A percentile compares a stretch with the other conserved stretches of the same genome.
Evolutionary conservation across 2,888 invertebrate species (phyloP).

Genomic region (Microctonus hyperodae): DNA sequence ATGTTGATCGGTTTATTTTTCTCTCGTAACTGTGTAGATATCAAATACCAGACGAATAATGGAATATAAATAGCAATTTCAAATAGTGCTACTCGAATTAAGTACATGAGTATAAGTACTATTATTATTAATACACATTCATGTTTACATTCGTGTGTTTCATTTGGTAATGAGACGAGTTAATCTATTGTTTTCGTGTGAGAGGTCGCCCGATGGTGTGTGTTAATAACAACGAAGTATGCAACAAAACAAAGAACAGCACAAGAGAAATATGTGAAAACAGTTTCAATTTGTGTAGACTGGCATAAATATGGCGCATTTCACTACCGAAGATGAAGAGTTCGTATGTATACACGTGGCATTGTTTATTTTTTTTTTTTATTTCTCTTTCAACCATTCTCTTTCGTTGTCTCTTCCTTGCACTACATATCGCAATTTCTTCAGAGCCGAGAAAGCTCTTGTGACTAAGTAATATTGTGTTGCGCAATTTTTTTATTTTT

Average conservation of each 20-base stretch:
- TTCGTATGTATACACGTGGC: background rate
- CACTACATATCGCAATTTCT: background rate
- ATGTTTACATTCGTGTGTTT: conserved; percentile 48
- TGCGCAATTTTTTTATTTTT: background rate
- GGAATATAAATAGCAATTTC: conserved; percentile 1
- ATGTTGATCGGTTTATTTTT: background rate
- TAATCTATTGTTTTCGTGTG: conserved; percentile 44
- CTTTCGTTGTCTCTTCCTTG: background rate
- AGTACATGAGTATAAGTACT: background rate
- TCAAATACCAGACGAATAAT: background rate
- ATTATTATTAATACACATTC: conserved; percentile 33
- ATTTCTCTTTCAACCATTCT: background rate
- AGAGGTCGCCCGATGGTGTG: conserved; percentile 2
- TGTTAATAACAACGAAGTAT: background rate
- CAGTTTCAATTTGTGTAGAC: conserved; percentile 4
- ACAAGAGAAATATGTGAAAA: background rate
- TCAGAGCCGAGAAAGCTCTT: background rate
- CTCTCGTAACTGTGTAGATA: background rate
- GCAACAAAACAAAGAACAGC: background rate
- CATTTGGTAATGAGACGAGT: conserved; percentile 48
- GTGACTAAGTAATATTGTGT: conserved; percentile 4
- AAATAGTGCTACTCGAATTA: background rate
- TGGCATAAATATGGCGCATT: conserved; percentile 9
- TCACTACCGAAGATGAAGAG: conserved; percentile 19
- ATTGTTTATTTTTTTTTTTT: background rate